Evolutionary conservation across 2,113 vertebrate genomes (phyloP).

Genomic region (Nicator chloris): DNA sequence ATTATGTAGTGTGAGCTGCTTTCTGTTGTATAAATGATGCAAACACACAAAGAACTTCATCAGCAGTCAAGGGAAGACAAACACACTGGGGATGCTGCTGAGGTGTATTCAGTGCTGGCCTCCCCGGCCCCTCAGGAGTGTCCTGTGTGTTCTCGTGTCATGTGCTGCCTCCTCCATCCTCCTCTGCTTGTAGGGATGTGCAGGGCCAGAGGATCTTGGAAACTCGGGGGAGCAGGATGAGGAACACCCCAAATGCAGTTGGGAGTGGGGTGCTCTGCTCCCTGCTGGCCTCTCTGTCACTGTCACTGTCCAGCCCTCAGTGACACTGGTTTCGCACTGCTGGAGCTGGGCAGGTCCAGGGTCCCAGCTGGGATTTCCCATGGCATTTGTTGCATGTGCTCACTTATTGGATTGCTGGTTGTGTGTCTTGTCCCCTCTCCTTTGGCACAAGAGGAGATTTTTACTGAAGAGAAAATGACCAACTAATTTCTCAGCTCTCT

Average conservation of each 20-base stretch:
- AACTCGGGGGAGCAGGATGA: not conserved
- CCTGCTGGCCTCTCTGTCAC: not conserved
- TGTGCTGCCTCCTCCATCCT: not conserved
- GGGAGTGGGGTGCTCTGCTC: not conserved
- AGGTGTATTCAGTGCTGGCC: not conserved
- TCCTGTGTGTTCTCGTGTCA: not conserved
- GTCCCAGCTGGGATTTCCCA: not conserved
- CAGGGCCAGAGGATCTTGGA: not conserved
- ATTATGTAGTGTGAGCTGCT: not conserved
- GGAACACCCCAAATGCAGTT: not conserved
- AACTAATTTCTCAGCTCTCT: not conserved
- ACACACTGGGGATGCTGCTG: not conserved
- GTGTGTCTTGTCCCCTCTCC: not conserved
- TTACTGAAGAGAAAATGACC: not conserved
- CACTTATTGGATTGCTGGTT: not conserved
- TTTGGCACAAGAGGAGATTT: not conserved
- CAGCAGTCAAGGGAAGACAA: not conserved
- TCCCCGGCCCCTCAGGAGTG: rapidly evolving
- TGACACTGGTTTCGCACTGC: not conserved
- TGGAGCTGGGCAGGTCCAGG: not conserved
- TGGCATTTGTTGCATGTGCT: not conserved
- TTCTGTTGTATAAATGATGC: not conserved
- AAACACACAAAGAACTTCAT: not conserved
- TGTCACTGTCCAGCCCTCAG: not conserved
- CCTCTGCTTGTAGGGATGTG: not conserved